These are phyloP conservation scores for Coilia nasus DNA, from an alignment of 2,797 vertebrate genomes.

Conservation along the genomic window DNA sequence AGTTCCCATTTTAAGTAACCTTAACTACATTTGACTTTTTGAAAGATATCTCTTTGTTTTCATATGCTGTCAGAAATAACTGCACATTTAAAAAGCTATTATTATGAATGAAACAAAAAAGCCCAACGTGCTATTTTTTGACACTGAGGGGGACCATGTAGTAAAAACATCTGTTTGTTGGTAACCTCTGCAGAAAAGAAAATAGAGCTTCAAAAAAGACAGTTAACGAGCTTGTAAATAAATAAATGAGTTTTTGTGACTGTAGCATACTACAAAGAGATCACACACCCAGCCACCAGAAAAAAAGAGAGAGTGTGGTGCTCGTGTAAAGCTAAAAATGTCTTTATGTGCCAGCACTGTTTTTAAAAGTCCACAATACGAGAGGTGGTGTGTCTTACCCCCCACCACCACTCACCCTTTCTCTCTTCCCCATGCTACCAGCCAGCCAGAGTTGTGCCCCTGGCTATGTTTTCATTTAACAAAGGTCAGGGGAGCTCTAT, in stretches of 20 bases:
- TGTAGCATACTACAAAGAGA: too few species aligned
- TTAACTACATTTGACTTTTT: background rate
- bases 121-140: too few species aligned
- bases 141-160: too few species aligned
- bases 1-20: background rate
- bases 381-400: background rate
- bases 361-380: background rate
- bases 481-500: constrained; percentile 3
- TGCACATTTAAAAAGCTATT: background rate
- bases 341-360: background rate
- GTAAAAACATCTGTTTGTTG: too few species aligned
- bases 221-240: too few species aligned
- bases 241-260: too few species aligned
- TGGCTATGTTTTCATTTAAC: constrained; percentile 13
- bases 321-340: background rate
- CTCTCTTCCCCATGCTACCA: background rate
- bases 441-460: background rate
- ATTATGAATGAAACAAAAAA: too few species aligned
- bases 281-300: too few species aligned
- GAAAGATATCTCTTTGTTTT: background rate
- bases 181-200: too few species aligned
- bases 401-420: background rate
- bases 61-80: background rate
- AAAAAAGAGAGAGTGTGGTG: too few species aligned
- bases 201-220: too few species aligned